Conservation (phyloP, 2,797 vertebrate genomes). For the Oceanodroma leucorhoa region DNA sequence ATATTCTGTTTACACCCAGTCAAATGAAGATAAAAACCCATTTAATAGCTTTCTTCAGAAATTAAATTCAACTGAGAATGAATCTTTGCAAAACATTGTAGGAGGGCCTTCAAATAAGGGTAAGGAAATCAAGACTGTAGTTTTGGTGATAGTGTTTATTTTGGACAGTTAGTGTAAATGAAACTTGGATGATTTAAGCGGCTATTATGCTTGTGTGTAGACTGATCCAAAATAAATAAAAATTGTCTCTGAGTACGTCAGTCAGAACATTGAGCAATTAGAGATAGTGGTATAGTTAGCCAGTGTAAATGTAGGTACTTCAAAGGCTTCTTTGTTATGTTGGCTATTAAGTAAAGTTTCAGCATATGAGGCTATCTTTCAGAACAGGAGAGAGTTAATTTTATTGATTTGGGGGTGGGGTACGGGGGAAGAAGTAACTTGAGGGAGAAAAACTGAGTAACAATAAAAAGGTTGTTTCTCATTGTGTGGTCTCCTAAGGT, state of each 20-base stretch:
- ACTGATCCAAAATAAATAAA: conserved; percentile 41
- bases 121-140: not conserved
- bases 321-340: not conserved
- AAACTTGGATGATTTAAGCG: not conserved
- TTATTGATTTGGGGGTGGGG: not conserved
- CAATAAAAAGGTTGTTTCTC: not conserved
- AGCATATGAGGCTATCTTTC: not conserved
- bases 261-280: not conserved
- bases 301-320: not conserved
- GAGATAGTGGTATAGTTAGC: not conserved
- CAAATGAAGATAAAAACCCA: not conserved
- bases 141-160: not conserved
- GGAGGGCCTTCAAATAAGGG: not conserved
- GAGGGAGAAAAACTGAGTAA: not conserved
- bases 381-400: not conserved
- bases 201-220: not conserved
- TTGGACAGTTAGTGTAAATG: not conserved
- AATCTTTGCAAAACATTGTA: not conserved
- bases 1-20: not conserved
- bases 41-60: not conserved
- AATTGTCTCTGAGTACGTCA: not conserved
- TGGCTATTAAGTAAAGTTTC: not conserved
- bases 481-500: not conserved
- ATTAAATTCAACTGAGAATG: not conserved
- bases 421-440: not conserved